Base-by-base conservation (phyloP, 2,888 invertebrate genomes). In the Eupithecia centaureata region DNA sequence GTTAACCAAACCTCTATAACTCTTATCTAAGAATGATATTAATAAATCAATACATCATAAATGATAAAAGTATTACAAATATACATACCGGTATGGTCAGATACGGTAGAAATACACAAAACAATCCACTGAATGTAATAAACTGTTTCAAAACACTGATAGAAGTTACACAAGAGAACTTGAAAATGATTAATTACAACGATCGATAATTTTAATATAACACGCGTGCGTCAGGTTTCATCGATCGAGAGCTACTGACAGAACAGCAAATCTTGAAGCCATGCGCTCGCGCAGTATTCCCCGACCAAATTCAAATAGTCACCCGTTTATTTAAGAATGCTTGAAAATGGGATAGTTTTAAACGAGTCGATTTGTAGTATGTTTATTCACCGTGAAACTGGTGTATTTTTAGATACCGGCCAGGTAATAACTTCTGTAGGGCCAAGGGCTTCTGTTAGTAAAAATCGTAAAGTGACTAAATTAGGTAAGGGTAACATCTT, bases 201-300 rank as follows among this genome's bases (percentile, higher is more conserved):
- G 86, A 88, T 88, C 84, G 82, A 86, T 88, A 82, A 77, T 68
- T 71, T 76, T 52, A 75, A 76, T 76, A 76, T 72, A 76, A 77
- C 80, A 77, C 79, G 77, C 78, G 70, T 71, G 73, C 70, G 60
- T 58, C 81, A 67, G 70, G 84, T 71, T 78, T 83, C 87, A 87
- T 89, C 91, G 87, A 90, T 89, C 84, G 82, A 86, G 85, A 86
- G 85, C 89, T 85, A 92, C 92, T 92, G 92, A 89, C 91, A 88
- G 83, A 18, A 28, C 80, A 33, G 59, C 81, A 76, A 84, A 83
- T 84, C 85, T 77, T 82, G 74, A 47, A 71, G 73, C 82, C 86
- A 84, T 91, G 91, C 91, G 92, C 88, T 81, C 75, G 92, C 91
- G 91, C 90, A 83, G 74, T 82, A 76, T 81, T 77, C 85, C 52